These are phyloP conservation scores for Parapsyche elsis DNA, from an alignment of 1,140 invertebrate genomes.

Conservation along the genomic window DNA sequence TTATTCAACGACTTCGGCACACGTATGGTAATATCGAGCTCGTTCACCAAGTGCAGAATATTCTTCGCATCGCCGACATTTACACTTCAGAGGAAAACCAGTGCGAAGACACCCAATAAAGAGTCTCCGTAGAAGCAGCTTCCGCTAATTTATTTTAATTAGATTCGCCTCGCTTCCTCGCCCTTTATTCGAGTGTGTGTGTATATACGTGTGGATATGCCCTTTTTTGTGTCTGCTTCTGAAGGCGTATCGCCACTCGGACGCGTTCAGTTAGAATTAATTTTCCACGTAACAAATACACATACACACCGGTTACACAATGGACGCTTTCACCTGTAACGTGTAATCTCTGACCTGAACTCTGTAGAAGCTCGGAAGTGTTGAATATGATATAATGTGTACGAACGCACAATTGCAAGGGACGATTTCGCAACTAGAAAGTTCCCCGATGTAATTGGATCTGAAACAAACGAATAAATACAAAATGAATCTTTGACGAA, in stretches of 20 bases:
- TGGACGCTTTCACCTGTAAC: conserved; percentile 27
- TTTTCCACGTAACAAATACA: conserved; percentile 23
- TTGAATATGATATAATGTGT: conserved; percentile 1
- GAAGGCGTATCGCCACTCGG: background rate
- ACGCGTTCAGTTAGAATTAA: conserved; percentile 14
- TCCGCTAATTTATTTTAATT: conserved; percentile 11
- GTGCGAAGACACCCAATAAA: background rate
- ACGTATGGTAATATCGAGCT: conserved; percentile 2
- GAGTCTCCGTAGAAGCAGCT: background rate
- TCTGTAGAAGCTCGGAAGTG: conserved; percentile 1
- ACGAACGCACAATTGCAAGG: no score
- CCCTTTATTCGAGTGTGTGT: background rate
- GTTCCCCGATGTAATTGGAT: background rate
- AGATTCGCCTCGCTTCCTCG: background rate
- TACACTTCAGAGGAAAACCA: background rate
- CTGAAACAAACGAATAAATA: background rate
- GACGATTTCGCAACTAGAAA: no score
- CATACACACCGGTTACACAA: background rate
- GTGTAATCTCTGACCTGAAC: conserved; percentile 16
- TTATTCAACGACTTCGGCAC: conserved; percentile 3
- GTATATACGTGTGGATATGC: background rate
- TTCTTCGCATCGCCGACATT: conserved; percentile 14
- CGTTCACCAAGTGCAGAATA: conserved; percentile 29
- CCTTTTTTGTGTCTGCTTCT: background rate
- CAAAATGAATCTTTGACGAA: no score